Evolutionary conservation across 1,140 invertebrate species (phyloP).

Genomic region (Antheraea mylitta): DNA sequence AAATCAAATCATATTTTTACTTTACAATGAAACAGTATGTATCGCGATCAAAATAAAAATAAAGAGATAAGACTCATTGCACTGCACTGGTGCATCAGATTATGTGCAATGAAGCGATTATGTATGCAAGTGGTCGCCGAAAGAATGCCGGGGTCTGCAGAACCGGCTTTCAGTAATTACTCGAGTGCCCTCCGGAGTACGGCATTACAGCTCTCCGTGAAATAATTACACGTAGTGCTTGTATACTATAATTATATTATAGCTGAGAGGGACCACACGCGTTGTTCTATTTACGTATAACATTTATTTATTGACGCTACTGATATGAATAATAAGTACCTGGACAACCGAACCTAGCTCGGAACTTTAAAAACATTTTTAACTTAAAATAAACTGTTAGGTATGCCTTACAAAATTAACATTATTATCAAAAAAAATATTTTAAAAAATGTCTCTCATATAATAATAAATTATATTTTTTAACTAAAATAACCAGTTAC

Average conservation of each 20-base stretch:
- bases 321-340: too few species aligned
- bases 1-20: not conserved
- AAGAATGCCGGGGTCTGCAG: constrained; percentile 1
- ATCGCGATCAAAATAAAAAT: not conserved
- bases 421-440: too few species aligned
- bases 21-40: not conserved
- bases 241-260: not conserved
- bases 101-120: constrained; percentile 6
- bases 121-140: not conserved
- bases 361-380: too few species aligned
- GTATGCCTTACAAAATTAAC: too few species aligned
- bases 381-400: too few species aligned
- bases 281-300: not conserved
- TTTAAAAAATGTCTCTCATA: too few species aligned
- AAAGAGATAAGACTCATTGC: not conserved
- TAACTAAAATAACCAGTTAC: too few species aligned
- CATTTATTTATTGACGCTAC: too few species aligned
- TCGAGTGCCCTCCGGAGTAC: not conserved
- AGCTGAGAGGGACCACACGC: not conserved
- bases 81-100: not conserved
- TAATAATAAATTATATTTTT: too few species aligned
- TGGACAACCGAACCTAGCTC: too few species aligned
- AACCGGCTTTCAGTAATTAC: constrained; percentile 10
- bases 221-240: not conserved
- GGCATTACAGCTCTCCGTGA: not conserved